A percentile compares a stretch with the other conserved stretches of the same genome.
Evolutionary conservation across 2,113 vertebrate genomes (phyloP).

Genomic region (Leucoraja erinaceus): DNA sequence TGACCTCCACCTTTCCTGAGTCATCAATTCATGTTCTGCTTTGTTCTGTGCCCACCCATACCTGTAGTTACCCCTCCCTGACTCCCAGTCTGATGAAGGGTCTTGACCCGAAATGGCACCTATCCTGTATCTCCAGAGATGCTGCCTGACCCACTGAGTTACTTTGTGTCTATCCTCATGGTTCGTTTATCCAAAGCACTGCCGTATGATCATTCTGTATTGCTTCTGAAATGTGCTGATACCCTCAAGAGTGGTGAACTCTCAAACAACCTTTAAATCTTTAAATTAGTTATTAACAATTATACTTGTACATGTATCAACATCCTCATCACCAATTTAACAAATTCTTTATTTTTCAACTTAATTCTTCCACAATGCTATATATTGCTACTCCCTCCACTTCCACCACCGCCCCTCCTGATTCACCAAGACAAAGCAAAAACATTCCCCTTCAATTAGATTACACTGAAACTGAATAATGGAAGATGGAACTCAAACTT

Average conservation of each 20-base stretch:
- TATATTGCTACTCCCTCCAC: not conserved
- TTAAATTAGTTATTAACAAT: not conserved
- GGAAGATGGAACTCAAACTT: not conserved
- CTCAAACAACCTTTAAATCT: not conserved
- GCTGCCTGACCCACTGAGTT: too few species aligned
- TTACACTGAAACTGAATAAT: not conserved
- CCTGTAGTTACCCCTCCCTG: too few species aligned
- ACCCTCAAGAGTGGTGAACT: not conserved
- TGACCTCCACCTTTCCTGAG: too few species aligned
- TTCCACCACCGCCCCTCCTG: too few species aligned
- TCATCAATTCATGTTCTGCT: too few species aligned
- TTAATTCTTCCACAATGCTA: not conserved
- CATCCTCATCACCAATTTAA: not conserved
- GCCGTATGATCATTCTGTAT: not conserved
- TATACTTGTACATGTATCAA: not conserved
- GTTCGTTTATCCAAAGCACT: too few species aligned
- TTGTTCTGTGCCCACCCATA: too few species aligned
- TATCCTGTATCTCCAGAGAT: too few species aligned
- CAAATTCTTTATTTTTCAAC: not conserved
- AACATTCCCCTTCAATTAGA: constrained; percentile 4
- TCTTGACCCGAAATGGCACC: too few species aligned
- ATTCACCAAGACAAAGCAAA: not conserved
- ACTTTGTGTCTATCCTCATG: too few species aligned
- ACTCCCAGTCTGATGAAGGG: too few species aligned
- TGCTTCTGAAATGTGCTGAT: not conserved